Evolutionary conservation across 1,140 invertebrate genomes (phyloP).

Genomic region (Microplitis mediator): DNA sequence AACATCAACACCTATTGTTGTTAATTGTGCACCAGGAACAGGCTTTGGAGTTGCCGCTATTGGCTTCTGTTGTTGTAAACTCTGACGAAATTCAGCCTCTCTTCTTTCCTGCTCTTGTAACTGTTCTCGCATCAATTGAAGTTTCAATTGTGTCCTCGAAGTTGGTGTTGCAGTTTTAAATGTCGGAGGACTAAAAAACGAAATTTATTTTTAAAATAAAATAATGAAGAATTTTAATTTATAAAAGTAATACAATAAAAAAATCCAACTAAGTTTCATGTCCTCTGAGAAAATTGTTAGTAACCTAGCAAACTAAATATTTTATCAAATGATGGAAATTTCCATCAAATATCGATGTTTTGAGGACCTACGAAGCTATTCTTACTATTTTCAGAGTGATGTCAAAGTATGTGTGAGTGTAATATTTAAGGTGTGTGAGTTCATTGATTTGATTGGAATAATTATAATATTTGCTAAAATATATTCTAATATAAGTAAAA

Average conservation of each 20-base stretch:
- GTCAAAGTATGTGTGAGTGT: too few species aligned
- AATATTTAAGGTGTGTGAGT: too few species aligned
- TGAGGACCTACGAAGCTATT: too few species aligned
- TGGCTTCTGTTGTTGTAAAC: slow-evolving; percentile 65
- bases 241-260: not conserved
- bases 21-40: slow-evolving; percentile 65
- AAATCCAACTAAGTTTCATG: not conserved
- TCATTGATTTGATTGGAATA: too few species aligned
- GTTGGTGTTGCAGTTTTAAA: slow-evolving; percentile 81
- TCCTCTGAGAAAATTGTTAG: too few species aligned
- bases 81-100: slow-evolving; percentile 62
- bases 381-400: too few species aligned
- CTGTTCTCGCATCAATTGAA: slow-evolving; percentile 85
- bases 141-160: slow-evolving; percentile 82
- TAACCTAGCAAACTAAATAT: too few species aligned
- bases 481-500: too few species aligned
- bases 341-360: too few species aligned
- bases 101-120: slow-evolving; percentile 74
- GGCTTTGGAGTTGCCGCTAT: slow-evolving; percentile 61
- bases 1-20: slow-evolving; percentile 72
- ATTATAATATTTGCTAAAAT: too few species aligned
- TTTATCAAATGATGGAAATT: too few species aligned
- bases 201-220: not conserved
- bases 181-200: slow-evolving; percentile 76
- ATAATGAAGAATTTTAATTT: not conserved